Base-by-base conservation (phyloP, 2,888 invertebrate species). In the Drosophila falleni region DNA sequence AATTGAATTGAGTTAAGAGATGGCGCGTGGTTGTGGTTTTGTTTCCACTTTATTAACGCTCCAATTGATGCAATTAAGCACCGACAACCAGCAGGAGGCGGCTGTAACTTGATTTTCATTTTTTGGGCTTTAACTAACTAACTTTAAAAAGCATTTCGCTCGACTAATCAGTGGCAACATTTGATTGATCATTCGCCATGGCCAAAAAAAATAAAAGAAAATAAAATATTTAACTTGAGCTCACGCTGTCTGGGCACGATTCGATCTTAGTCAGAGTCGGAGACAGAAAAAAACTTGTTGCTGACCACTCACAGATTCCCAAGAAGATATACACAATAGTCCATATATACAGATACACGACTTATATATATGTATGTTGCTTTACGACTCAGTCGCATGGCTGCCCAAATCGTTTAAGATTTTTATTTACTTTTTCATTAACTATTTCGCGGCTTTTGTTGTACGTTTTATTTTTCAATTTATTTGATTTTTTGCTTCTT, bases 171-270 rank as follows among this genome's bases (percentile, higher is more conserved):
- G 56, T 78, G 73, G 63, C 68, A 66, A 73, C 71, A 35, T 71
- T 80, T 85, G 83, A 87, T 85, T 87, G 87, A 83, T 83, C 87
- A 87, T 87, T 87, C 73, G 87, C 73, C 78, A 78, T 78, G 77
- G 71, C 62, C 80, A 86, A 83, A 15, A 33, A 49, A 31, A 16
- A n/a, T 8, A 33, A 8, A 26, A 15, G 8, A 6, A 79, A 82
- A 80, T 80, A 15, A 39, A 11, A 79, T 86, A 80, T 83, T 78
- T 71, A 70, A 70, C 55, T 77, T 80, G 72, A 84, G 87, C 76
- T 77, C 70, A 77, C 74, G 74, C 77, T 78, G 77, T 77, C 77
- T 77, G 78, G 62, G 62, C 74, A 70, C 69, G 56, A 72, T 55
- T 42, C 31, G 63, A 72, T 55, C 60, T 59, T 29, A 62, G 70